Evolutionary conservation across 2,797 vertebrate genomes (phyloP).

Genomic region (Acanthopagrus latus): DNA sequence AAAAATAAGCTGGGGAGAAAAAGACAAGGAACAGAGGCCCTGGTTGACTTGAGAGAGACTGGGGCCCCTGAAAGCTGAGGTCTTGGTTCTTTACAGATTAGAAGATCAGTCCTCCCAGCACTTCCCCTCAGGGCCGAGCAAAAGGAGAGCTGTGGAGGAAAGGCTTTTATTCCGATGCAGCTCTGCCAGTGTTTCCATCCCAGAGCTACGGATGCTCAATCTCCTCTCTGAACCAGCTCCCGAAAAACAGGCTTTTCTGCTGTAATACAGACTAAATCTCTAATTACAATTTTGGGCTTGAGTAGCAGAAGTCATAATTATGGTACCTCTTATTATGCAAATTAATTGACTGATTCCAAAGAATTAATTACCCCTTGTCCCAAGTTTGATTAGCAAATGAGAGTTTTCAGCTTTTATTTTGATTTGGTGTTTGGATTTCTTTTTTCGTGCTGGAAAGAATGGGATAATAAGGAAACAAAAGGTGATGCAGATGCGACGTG

Average conservation of each 20-base stretch:
- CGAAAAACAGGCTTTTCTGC: constrained; percentile 80
- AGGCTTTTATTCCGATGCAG: constrained; percentile 72
- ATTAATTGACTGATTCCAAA: constrained; percentile 87
- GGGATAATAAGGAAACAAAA: constrained; percentile 71
- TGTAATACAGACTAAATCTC: constrained; percentile 85
- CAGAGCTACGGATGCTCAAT: constrained; percentile 75
- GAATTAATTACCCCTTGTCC: constrained; percentile 87
- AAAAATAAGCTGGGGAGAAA: constrained; percentile 46
- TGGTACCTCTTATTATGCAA: constrained; percentile 87
- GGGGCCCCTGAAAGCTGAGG: constrained; percentile 69
- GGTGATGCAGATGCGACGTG: constrained; percentile 59
- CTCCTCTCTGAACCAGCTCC: constrained; percentile 74
- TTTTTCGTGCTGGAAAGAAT: constrained; percentile 45
- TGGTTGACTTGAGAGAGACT: constrained; percentile 61
- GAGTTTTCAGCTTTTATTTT: constrained; percentile 81
- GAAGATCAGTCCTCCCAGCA: constrained; percentile 79
- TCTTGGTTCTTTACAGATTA: constrained; percentile 85
- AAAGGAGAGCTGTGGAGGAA: constrained; percentile 63
- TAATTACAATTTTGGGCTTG: constrained; percentile 87
- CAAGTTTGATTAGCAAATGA: constrained; percentile 88
- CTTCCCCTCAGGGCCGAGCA: constrained; percentile 72
- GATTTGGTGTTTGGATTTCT: constrained; percentile 75
- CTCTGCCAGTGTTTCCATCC: constrained; percentile 78
- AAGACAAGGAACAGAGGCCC: constrained; percentile 48
- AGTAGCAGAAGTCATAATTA: constrained; percentile 88